A percentile compares a stretch with the other conserved stretches of the same genome.
Evolutionary conservation across 2,113 vertebrate species (phyloP).

Genomic region (Lepus europaeus): DNA sequence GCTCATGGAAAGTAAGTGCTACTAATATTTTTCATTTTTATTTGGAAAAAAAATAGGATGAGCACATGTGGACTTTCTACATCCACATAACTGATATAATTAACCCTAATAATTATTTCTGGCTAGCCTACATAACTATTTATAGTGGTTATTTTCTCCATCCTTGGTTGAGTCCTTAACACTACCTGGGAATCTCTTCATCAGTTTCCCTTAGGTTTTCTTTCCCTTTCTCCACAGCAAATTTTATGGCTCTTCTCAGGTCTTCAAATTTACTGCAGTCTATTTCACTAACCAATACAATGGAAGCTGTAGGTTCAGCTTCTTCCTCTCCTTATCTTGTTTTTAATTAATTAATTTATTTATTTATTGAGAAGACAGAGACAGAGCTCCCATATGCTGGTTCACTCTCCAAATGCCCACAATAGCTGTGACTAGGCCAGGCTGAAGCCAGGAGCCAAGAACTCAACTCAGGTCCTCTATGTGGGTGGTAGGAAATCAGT

Average conservation of each 20-base stretch:
- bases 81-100: not conserved
- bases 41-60: not conserved
- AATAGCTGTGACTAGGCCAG: too few relatives aligned
- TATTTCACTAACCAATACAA: not conserved
- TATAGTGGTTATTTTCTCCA: not conserved
- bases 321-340: not conserved
- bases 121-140: not conserved
- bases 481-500: too few relatives aligned
- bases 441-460: too few relatives aligned
- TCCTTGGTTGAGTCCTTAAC: slow-evolving; percentile 9
- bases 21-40: not conserved
- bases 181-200: not conserved
- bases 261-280: not conserved
- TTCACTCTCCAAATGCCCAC: too few relatives aligned
- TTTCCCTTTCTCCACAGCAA: slow-evolving; percentile 24
- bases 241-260: slow-evolving; percentile 4
- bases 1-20: slow-evolving; percentile 70
- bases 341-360: not conserved
- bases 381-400: too few relatives aligned
- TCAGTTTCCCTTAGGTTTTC: not conserved
- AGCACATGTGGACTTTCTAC: not conserved
- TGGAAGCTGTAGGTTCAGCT: not conserved
- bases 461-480: too few relatives aligned
- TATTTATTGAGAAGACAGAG: too few relatives aligned
- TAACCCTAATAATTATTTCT: not conserved